Evolutionary conservation across 2,888 invertebrate genomes (phyloP).

Genomic region (Eudemis profundana): DNA sequence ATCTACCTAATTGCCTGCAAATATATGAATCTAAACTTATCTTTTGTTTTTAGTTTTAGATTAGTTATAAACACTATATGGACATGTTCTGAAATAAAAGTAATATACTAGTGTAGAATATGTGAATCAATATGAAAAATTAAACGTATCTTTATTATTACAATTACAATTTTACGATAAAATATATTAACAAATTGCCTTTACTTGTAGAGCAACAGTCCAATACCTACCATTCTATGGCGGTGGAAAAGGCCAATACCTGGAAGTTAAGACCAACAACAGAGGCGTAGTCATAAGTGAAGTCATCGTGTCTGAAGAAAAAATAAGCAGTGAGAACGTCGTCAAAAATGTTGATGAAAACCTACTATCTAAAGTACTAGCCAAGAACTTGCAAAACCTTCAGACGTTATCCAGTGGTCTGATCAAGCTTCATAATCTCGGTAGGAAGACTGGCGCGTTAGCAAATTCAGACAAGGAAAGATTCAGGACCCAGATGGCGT

Average conservation of each 20-base stretch:
- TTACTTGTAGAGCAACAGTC: slow-evolving; percentile 61
- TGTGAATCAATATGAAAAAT: no score
- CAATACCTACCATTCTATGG: slow-evolving; percentile 88
- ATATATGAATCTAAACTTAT: no score
- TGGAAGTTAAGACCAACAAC: slow-evolving; percentile 84
- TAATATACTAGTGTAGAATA: no score
- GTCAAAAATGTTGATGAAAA: slow-evolving; percentile 73
- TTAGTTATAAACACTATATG: no score
- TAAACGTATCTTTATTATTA: background rate
- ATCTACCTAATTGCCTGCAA: no score
- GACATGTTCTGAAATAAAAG: no score
- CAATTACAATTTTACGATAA: no score
- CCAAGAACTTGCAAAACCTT: slow-evolving; percentile 84
- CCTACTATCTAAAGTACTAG: slow-evolving; percentile 75
- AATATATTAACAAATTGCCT: background rate
- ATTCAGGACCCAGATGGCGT: slow-evolving; percentile 84
- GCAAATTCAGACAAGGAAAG: slow-evolving; percentile 81
- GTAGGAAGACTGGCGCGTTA: slow-evolving; percentile 85
- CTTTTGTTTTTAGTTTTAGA: no score
- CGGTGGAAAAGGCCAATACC: slow-evolving; percentile 88
- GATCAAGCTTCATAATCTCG: slow-evolving; percentile 86
- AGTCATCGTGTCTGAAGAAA: slow-evolving; percentile 77
- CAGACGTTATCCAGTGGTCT: slow-evolving; percentile 85
- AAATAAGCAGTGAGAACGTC: slow-evolving; percentile 71
- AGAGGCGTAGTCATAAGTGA: slow-evolving; percentile 81